Conservation (phyloP, 2,888 invertebrate species). For the Eudemis profundana region DNA sequence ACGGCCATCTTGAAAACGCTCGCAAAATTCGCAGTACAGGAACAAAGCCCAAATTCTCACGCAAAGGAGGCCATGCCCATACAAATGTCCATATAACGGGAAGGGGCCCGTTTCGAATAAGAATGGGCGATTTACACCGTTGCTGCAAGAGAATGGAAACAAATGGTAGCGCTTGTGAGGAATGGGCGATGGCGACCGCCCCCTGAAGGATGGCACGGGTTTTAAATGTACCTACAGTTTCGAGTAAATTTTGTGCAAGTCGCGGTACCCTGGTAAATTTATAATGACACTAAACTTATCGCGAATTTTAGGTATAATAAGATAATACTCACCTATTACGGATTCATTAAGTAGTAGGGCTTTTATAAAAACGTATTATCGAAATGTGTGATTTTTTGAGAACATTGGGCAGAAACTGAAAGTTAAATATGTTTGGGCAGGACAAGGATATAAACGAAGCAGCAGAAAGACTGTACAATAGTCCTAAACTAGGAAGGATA, state of each 20-base stretch:
- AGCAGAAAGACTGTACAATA: background rate
- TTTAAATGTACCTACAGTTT: conserved; percentile 44
- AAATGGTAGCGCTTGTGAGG: conserved; percentile 53
- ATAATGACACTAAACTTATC: background rate
- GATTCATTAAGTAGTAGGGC: too few species aligned
- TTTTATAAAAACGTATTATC: too few species aligned
- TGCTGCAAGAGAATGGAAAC: conserved; percentile 53
- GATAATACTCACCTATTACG: too few species aligned
- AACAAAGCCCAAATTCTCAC: conserved; percentile 45
- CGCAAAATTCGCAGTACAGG: conserved; percentile 31
- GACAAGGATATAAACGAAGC: too few species aligned
- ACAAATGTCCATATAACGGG: conserved; percentile 48
- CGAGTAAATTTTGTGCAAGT: conserved; percentile 32
- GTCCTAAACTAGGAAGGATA: background rate
- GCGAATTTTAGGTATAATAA: too few species aligned
- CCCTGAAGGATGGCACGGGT: conserved; percentile 44
- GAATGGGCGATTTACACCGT: conserved; percentile 57
- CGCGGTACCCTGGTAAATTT: conserved; percentile 7
- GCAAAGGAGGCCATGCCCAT: conserved; percentile 47
- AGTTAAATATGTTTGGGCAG: too few species aligned
- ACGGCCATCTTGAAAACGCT: conserved; percentile 17
- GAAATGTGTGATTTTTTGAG: too few species aligned
- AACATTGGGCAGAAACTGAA: too few species aligned
- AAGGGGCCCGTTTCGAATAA: conserved; percentile 55
- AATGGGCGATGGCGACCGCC: conserved; percentile 47